Conservation (phyloP, 1,140 invertebrate species). For the Brachionus asplanchnoidis region DNA sequence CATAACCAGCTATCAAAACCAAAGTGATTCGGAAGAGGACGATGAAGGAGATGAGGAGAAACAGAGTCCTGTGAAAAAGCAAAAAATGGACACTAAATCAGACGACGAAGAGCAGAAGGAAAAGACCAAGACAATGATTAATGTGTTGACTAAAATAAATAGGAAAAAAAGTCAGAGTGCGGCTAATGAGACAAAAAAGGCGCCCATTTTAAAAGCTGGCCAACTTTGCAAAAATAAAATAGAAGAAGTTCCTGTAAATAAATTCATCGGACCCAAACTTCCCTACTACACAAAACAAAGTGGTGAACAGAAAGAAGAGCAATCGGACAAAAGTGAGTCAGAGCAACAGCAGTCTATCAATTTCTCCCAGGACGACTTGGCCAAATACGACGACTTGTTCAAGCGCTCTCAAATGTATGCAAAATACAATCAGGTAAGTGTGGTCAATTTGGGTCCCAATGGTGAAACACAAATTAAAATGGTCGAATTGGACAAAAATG, state of each 20-base stretch:
- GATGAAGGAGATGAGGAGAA: neutral
- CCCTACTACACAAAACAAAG: conserved; percentile 21
- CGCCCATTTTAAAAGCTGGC: conserved; percentile 34
- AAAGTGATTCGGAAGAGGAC: conserved; percentile 6
- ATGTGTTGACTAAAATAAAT: conserved; percentile 1
- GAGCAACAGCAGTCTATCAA: neutral
- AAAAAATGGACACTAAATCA: neutral
- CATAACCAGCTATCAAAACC: conserved; percentile 14
- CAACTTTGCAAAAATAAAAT: neutral
- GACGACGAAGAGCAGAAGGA: conserved; percentile 26
- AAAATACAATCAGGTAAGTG: conserved; percentile 20
- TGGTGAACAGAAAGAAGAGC: neutral
- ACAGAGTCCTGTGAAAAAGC: neutral
- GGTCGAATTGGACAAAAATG: conserved; percentile 27
- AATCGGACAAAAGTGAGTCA: neutral
- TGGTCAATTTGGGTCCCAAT: conserved; percentile 12
- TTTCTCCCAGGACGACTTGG: conserved; percentile 24
- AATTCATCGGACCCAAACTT: conserved; percentile 9
- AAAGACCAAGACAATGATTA: neutral
- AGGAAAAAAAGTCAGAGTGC: neutral
- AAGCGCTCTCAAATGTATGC: conserved; percentile 34
- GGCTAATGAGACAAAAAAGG: neutral
- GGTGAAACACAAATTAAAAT: neutral
- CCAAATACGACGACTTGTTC: conserved; percentile 27
- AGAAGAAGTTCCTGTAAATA: neutral